Percentiles rank a stretch among this genome's conserved stretches.
These are phyloP conservation scores for Crotalus helleri DNA, from an alignment of 2,113 vertebrate genomes.

Conservation along the genomic window DNA sequence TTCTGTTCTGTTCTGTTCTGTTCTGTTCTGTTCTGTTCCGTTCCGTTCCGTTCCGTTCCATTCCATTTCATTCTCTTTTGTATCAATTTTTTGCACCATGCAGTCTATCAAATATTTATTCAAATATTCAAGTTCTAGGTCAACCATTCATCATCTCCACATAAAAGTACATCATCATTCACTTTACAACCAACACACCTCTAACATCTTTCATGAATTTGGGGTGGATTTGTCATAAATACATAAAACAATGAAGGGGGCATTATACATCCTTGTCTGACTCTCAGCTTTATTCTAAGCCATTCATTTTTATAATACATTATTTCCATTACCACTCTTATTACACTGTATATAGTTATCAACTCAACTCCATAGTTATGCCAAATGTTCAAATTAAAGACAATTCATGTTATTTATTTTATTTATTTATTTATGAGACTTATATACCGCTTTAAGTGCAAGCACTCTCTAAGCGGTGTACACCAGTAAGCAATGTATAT, in stretches of 20 bases:
- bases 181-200: background rate
- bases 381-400: background rate
- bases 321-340: background rate
- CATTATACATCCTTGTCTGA: background rate
- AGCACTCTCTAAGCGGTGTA: too few species aligned
- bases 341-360: background rate
- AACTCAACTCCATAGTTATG: background rate
- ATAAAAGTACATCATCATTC: background rate
- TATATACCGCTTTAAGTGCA: too few species aligned
- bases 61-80: too few species aligned
- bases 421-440: too few species aligned
- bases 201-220: background rate
- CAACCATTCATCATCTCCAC: background rate
- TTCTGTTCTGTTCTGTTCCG: too few species aligned
- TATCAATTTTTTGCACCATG: background rate
- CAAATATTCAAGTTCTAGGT: background rate
- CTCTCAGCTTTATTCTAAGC: background rate
- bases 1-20: too few species aligned
- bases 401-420: background rate
- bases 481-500: too few species aligned
- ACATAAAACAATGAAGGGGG: background rate
- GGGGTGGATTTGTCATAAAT: background rate
- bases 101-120: background rate
- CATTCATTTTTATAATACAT: background rate
- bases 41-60: too few species aligned